Evolutionary conservation across 2,113 vertebrate species (phyloP).

Genomic region (Petrocephalus zakoni): DNA sequence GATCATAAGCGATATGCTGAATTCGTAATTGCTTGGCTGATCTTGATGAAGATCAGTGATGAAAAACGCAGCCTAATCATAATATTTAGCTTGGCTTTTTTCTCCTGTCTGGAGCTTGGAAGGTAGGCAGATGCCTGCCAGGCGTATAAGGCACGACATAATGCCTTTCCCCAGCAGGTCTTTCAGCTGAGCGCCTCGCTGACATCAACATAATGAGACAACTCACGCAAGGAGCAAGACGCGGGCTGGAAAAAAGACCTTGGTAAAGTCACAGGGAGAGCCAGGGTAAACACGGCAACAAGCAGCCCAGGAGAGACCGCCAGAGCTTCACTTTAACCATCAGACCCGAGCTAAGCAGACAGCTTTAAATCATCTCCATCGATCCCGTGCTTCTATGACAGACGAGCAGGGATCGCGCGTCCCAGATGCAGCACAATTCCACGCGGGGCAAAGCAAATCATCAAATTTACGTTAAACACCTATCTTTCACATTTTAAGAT

Average conservation of each 20-base stretch:
- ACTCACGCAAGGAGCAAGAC: constrained; percentile 43
- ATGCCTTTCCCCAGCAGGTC: constrained; percentile 15
- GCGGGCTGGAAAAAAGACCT: constrained; percentile 35
- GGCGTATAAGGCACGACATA: background rate
- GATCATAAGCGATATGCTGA: background rate
- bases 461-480: background rate
- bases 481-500: background rate
- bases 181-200: constrained; percentile 47
- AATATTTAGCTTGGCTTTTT: background rate
- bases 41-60: background rate
- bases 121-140: background rate
- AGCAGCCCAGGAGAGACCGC: constrained; percentile 17
- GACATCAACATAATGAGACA: constrained; percentile 59
- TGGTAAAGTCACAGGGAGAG: constrained; percentile 14
- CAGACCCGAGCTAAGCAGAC: background rate
- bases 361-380: background rate
- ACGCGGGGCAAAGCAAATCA: background rate
- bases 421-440: background rate
- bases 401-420: background rate
- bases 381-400: background rate
- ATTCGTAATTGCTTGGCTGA: background rate
- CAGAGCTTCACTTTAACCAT: background rate
- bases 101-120: background rate
- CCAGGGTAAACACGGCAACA: constrained; percentile 53
- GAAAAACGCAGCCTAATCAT: background rate